Conservation (phyloP, 2,888 invertebrate genomes). For the Oxycera nigricornis region DNA sequence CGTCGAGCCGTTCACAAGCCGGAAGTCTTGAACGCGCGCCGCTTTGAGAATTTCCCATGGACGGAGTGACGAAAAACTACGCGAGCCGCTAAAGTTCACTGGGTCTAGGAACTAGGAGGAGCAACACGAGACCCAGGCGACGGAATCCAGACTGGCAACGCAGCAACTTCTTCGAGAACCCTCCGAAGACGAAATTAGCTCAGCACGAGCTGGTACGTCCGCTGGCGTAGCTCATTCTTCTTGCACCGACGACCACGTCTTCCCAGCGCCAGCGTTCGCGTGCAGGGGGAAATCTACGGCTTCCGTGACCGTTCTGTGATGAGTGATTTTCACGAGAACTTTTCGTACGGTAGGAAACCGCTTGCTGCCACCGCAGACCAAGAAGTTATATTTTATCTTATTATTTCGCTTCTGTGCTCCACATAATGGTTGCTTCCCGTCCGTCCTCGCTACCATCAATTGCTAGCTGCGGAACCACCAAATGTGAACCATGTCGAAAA, state of each 20-base stretch:
- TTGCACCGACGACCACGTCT: neutral
- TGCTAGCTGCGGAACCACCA: too few species aligned
- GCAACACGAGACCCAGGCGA: too few species aligned
- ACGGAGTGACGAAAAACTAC: neutral
- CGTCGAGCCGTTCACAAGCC: conserved; percentile 11
- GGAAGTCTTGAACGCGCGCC: conserved; percentile 13
- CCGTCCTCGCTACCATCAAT: too few species aligned
- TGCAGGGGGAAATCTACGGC: conserved; percentile 22
- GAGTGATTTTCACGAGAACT: conserved; percentile 3
- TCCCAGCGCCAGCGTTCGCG: neutral
- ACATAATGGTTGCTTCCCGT: neutral
- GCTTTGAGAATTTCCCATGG: conserved; percentile 17
- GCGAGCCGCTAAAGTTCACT: conserved; percentile 7
- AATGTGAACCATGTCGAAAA: too few species aligned
- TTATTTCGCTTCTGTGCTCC: neutral
- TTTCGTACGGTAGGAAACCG: neutral
- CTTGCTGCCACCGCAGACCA: neutral
- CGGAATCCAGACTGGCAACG: conserved; percentile 20
- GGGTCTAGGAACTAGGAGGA: neutral
- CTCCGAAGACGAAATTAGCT: conserved; percentile 16
- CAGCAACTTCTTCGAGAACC: conserved; percentile 10
- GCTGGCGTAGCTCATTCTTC: neutral
- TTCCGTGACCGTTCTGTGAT: conserved; percentile 27
- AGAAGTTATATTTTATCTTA: neutral
- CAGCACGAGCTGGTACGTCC: neutral